Percentiles rank a stretch among this genome's conserved stretches.
These are phyloP conservation scores for Cacoxenus indagator DNA, from an alignment of 2,888 invertebrate species.

Conservation along the genomic window DNA sequence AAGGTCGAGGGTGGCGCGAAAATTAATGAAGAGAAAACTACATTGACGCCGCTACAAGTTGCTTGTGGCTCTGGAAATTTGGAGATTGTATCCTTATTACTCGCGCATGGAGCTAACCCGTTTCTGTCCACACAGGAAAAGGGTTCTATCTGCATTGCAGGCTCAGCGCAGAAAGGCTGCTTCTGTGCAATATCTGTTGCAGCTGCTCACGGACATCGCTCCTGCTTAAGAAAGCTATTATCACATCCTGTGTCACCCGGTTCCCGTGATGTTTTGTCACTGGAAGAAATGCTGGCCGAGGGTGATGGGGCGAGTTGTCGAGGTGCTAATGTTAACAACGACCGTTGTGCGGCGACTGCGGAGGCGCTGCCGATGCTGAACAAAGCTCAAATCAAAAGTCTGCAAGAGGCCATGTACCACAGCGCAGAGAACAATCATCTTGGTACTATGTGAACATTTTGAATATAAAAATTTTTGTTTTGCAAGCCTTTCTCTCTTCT, in stretches of 20 bases:
- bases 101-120: constrained; percentile 89
- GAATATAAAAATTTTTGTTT: constrained; percentile 1
- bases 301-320: constrained; percentile 73
- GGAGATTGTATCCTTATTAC: constrained; percentile 83
- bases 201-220: constrained; percentile 88
- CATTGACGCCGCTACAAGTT: constrained; percentile 89
- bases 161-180: constrained; percentile 87
- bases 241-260: constrained; percentile 79
- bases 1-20: constrained; percentile 89
- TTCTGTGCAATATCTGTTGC: constrained; percentile 92
- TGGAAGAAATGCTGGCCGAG: constrained; percentile 92
- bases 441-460: constrained; percentile 71
- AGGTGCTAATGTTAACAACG: constrained; percentile 66
- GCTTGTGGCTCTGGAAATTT: constrained; percentile 86
- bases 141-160: constrained; percentile 87
- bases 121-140: constrained; percentile 88
- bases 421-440: constrained; percentile 92
- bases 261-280: constrained; percentile 82
- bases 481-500: constrained; percentile 18
- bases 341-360: constrained; percentile 52
- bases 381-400: constrained; percentile 85
- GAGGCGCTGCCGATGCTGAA: constrained; percentile 73
- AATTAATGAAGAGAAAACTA: constrained; percentile 86
- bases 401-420: constrained; percentile 95
- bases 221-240: constrained; percentile 82